A percentile compares a stretch with the other conserved stretches of the same genome.
Conservation (phyloP, 1,140 invertebrate genomes). For the Euura saliciscinereae region DNA sequence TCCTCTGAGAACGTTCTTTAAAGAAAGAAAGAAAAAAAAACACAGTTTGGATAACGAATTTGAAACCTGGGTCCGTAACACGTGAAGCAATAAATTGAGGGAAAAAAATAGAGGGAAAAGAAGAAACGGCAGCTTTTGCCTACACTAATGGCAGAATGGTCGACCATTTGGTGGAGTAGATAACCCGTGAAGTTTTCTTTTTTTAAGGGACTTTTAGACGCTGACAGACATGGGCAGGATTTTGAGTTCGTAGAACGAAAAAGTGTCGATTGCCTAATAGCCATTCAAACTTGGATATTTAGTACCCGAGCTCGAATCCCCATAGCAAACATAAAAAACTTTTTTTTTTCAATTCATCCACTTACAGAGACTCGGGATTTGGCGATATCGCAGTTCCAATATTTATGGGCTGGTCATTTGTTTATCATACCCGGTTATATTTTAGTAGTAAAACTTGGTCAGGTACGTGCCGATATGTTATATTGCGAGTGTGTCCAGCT, state of each 20-base stretch:
- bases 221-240: neutral
- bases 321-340: too few species aligned
- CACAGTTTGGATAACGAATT: too few species aligned
- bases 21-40: too few species aligned
- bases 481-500: neutral
- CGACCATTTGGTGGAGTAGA: neutral
- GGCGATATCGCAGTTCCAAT: too few species aligned
- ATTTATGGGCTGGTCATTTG: too few species aligned
- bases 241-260: neutral
- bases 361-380: too few species aligned
- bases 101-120: neutral
- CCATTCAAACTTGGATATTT: neutral
- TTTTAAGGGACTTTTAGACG: neutral
- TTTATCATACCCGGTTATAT: too few species aligned
- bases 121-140: neutral
- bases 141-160: neutral
- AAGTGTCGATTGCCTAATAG: constrained; percentile 1
- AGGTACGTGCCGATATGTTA: neutral
- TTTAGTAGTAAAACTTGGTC: too few species aligned
- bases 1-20: too few species aligned
- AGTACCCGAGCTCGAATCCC: neutral
- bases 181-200: neutral
- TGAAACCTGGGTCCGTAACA: neutral
- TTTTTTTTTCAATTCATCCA: too few species aligned
- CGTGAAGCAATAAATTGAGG: constrained; percentile 1